Evolutionary conservation across 2,888 invertebrate species (phyloP), one percentile per base, ranked within the genome.

Genomic region (Folsomia candida): DNA sequence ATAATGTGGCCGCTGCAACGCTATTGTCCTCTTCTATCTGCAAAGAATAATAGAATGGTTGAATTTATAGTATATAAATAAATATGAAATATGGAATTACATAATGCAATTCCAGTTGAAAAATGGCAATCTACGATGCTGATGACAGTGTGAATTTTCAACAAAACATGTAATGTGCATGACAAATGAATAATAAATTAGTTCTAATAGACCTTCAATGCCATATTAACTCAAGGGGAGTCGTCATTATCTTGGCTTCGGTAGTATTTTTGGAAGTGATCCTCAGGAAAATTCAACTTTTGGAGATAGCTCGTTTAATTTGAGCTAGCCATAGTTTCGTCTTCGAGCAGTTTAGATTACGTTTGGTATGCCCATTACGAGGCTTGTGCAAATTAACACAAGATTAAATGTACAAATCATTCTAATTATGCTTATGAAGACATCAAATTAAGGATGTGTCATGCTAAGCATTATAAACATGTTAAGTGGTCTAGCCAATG

Each of bases 181-280:
- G 22, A 54, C 20, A 54, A 22, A 54, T 54, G 54, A 18, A n/a
- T 54, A n/a, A 6, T 54, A 54, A 54, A 54, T 54, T 54, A 54
- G 54, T 54, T 22, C 22, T 54, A 54, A 54, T 54, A 54, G 54
- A 54, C 22, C 6, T 22, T 54, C 54, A 54, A 54, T 54, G 54
- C 22, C 54, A 54, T n/a, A n/a, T 6, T 54, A 37, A 14, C 14
- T 37, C 37, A 37, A 37, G 37, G 37, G 37, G 4, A 14, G 37
- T 14, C 4, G 14, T 37, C 37, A 54, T 54, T 54, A 6, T 54
- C 54, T 20, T 54, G 6, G 11, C 54, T 11, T 47, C 18, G 47
- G 47, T 47, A 54, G 6, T 54, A 54, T 54, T 54, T 54, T 54
- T 54, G 54, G 54, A 6, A 54, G n/a, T 54, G 54, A 54, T 20